Percentiles rank a stretch among this genome's conserved stretches.
These are phyloP conservation scores for Bungarus multicinctus DNA, from an alignment of 2,113 vertebrate species.

Conservation along the genomic window DNA sequence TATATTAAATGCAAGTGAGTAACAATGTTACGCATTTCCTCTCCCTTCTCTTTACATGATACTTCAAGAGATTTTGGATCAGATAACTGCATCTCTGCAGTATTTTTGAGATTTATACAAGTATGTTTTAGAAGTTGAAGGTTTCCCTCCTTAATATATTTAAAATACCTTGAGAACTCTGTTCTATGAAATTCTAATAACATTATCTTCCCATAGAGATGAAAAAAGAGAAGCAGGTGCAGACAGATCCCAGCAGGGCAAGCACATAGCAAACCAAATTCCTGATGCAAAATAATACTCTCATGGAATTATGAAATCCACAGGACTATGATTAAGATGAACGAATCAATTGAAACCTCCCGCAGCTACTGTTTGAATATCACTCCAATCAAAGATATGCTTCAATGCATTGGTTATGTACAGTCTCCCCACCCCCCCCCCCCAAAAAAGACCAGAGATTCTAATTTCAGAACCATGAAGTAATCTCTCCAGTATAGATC, in stretches of 20 bases:
- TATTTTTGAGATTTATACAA: not conserved
- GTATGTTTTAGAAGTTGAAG: not conserved
- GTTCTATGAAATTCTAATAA: not conserved
- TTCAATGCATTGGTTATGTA: not conserved
- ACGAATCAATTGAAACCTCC: not conserved
- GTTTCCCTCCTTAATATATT: slow-evolving; percentile 9
- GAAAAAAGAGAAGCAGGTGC: not conserved
- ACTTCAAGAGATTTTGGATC: not conserved
- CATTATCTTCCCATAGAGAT: slow-evolving; percentile 1
- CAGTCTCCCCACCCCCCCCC: too few relatives aligned
- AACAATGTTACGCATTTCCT: not conserved
- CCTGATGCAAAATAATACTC: not conserved
- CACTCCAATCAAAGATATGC: not conserved
- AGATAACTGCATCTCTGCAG: not conserved
- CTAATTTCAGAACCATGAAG: not conserved
- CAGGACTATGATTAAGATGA: slow-evolving; percentile 1
- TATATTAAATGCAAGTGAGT: not conserved
- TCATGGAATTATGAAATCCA: slow-evolving; percentile 11
- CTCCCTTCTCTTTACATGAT: not conserved
- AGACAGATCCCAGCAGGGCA: slow-evolving; percentile 3
- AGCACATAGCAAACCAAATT: slow-evolving; percentile 8
- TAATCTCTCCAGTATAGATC: not conserved
- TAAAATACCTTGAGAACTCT: not conserved
- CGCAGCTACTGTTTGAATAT: not conserved
- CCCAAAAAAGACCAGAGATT: not conserved